Base-by-base conservation (phyloP, 2,888 invertebrate genomes). In the Calephelis perditalis region DNA sequence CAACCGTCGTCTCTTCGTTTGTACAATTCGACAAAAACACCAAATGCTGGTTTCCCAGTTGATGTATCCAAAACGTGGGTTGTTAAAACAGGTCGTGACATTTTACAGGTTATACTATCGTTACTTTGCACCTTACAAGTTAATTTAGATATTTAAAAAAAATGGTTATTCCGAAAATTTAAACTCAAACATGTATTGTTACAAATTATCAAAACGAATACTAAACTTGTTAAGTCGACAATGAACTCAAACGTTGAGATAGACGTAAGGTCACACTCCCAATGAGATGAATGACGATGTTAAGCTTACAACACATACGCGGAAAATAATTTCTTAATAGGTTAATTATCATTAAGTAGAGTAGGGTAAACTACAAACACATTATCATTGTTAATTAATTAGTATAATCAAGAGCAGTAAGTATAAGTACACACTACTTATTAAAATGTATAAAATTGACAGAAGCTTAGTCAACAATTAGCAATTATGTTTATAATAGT, bases 31-130 rank as follows among this genome's bases (percentile, higher is more conserved):
- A 95, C 93, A 72, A 92, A 92, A 1, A 96, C 73, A 1, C 94
- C 94, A 0, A 81, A 79, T 0, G 94, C 94, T 0, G 96, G 94
- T 56, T 79, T 76, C 0, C 96, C 96, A 56, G 91, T 91, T 0
- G 94, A 92, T 0, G 93, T 94, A 70, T 96, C 96, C 64, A 95
- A 78, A 0, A 96, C 94, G 76, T 96, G 95, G 0, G 95, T 94
- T 0, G 96, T 94, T 68, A 96, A 89, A 3, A 94, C 92, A 0
- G 93, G 91, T 56, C 91, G 90, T 36, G 86, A 78, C 88, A 88
- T 88, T 15, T 58, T 63, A 8, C 56, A 55, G 56, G 37, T 35
- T 54, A 26, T 26, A 2, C 3, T 26, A 26, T 26, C 4, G 26
- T 26, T 26, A 26, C 3, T 26, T 26, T 26, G 26, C 26, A 26